phyloP scores from a whole-genome alignment of 2,113 vertebrate species.

The Tor tambroides region DNA sequence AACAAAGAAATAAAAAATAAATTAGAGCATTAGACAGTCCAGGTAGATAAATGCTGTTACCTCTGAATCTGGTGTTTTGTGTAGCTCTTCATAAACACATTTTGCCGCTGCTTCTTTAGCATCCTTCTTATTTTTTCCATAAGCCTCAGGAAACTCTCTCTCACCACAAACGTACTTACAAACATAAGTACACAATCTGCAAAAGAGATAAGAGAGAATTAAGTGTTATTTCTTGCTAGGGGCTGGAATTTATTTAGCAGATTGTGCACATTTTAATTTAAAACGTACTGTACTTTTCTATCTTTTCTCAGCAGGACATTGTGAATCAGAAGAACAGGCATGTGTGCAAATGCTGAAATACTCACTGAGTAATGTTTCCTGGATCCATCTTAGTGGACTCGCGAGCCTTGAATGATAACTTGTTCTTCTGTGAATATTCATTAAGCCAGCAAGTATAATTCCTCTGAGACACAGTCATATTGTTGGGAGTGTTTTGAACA shows the following conservation, averaged over 20 bases:
- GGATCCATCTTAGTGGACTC: slow-evolving; percentile 39
- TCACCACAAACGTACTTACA: slow-evolving; percentile 62
- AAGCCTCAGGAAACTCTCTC: slow-evolving; percentile 62
- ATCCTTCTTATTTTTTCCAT: slow-evolving; percentile 67
- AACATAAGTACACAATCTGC: slow-evolving; percentile 47
- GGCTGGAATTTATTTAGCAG: neutral
- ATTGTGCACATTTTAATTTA: neutral
- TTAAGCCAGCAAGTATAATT: slow-evolving; percentile 73
- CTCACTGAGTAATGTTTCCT: slow-evolving; percentile 54
- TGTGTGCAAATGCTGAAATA: neutral
- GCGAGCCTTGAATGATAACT: neutral
- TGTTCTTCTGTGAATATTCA: slow-evolving; percentile 65
- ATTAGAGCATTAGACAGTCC: neutral
- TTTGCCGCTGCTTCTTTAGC: slow-evolving; percentile 72
- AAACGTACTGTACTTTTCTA: neutral
- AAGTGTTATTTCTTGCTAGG: neutral
- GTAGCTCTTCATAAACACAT: slow-evolving; percentile 58
- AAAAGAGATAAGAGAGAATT: neutral
- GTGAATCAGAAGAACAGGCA: neutral
- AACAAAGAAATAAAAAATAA: neutral
- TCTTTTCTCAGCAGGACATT: neutral
- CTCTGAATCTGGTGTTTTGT: slow-evolving; percentile 23
- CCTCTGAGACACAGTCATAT: neutral
- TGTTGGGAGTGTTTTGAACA: neutral
- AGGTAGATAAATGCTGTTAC: slow-evolving; percentile 39